A percentile compares a stretch with the other conserved stretches of the same genome.
Evolutionary conservation across 2,888 invertebrate genomes (phyloP).

Genomic region (Heliconius hortense): DNA sequence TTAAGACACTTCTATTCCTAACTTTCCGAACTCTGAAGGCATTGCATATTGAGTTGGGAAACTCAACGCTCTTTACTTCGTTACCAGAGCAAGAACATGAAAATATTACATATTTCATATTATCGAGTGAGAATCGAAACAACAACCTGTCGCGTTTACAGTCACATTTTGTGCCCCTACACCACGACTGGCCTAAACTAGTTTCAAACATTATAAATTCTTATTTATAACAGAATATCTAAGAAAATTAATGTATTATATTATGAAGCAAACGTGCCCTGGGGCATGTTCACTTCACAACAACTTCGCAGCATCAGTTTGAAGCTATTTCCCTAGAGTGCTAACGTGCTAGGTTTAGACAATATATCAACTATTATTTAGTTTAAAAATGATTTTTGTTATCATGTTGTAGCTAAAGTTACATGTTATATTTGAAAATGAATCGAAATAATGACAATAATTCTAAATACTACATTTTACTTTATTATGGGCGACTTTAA

Average conservation of each 20-base stretch:
- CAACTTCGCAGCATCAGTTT: constrained; percentile 26
- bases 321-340: constrained; percentile 32
- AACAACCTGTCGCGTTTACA: too few species aligned
- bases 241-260: constrained; percentile 39
- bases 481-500: background rate
- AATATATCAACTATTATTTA: constrained; percentile 28
- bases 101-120: too few species aligned
- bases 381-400: constrained; percentile 16
- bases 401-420: background rate
- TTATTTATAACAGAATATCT: constrained; percentile 7
- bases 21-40: too few species aligned
- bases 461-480: too few species aligned
- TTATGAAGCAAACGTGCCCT: constrained; percentile 36
- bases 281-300: constrained; percentile 31
- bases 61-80: too few species aligned
- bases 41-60: too few species aligned
- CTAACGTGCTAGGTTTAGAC: constrained; percentile 23
- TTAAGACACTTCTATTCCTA: too few species aligned
- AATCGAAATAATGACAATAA: background rate
- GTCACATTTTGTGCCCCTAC: too few species aligned
- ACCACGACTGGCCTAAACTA: background rate
- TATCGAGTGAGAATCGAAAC: too few species aligned
- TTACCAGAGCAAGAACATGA: too few species aligned
- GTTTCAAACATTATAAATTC: background rate
- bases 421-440: background rate